A percentile compares a stretch with the other conserved stretches of the same genome.
phyloP scores from a whole-genome alignment of 1,140 invertebrate species.

The Drosophila chauvacae region DNA sequence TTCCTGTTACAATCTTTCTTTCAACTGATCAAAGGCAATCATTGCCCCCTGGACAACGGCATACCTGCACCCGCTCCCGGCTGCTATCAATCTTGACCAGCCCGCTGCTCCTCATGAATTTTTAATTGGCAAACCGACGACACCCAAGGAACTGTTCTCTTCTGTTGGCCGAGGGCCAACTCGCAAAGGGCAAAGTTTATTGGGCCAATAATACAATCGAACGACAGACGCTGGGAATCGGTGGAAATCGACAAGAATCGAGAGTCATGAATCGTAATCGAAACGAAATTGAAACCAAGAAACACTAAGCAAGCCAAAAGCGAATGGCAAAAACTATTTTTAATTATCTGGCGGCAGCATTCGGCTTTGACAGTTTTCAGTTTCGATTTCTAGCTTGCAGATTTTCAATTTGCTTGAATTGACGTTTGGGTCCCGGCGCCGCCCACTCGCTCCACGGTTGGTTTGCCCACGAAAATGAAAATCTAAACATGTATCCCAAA shows the following conservation, averaged over 20 bases:
- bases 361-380: conserved; percentile 54
- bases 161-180: conserved; percentile 54
- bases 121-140: conserved; percentile 47
- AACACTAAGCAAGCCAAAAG: not conserved
- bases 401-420: conserved; percentile 62
- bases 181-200: conserved; percentile 72
- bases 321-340: conserved; percentile 62
- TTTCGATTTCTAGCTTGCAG: conserved; percentile 50
- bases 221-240: conserved; percentile 8
- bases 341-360: conserved; percentile 50
- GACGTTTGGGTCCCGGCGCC: conserved; percentile 34
- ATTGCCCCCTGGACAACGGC: conserved; percentile 13
- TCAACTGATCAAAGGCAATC: conserved; percentile 6
- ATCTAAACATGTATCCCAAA: conserved; percentile 30
- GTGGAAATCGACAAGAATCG: conserved; percentile 14
- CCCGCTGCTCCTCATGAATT: conserved; percentile 23
- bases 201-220: conserved; percentile 72
- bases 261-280: conserved; percentile 50
- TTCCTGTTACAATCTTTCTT: not conserved
- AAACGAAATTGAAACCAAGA: conserved; percentile 34
- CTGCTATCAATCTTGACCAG: conserved; percentile 20
- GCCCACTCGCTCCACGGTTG: conserved; percentile 26
- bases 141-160: conserved; percentile 25
- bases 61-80: conserved; percentile 13
- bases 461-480: conserved; percentile 29